Percentiles rank a stretch among this genome's conserved stretches.
Evolutionary conservation across 2,888 invertebrate species (phyloP).

Genomic region (Spodoptera picta): DNA sequence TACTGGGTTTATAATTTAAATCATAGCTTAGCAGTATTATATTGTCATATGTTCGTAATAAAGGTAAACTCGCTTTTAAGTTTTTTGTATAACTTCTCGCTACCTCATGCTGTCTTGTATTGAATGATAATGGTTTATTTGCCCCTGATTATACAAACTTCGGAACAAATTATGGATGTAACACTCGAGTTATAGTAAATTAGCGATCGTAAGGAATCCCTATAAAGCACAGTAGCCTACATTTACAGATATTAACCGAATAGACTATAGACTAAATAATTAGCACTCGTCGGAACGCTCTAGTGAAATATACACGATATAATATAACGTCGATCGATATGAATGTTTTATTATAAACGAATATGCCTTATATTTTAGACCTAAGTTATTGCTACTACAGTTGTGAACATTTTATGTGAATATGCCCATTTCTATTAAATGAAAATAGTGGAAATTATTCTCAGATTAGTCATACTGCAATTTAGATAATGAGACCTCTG

Average conservation of each 20-base stretch:
- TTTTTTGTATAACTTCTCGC: slow-evolving; percentile 70
- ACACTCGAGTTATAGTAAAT: slow-evolving; percentile 6
- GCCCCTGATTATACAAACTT: slow-evolving; percentile 20
- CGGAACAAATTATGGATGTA: slow-evolving; percentile 7
- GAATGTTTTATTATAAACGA: slow-evolving; percentile 41
- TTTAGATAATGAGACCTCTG: slow-evolving; percentile 24
- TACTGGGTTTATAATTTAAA: slow-evolving; percentile 59
- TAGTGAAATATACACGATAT: slow-evolving; percentile 66
- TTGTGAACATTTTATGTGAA: slow-evolving; percentile 48
- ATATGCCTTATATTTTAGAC: slow-evolving; percentile 63
- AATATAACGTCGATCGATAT: slow-evolving; percentile 53
- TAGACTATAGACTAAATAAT: slow-evolving; percentile 35
- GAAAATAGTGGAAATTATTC: slow-evolving; percentile 6
- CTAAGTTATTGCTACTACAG: slow-evolving; percentile 58
- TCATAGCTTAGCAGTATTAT: slow-evolving; percentile 84
- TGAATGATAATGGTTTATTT: slow-evolving; percentile 57
- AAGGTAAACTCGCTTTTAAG: slow-evolving; percentile 64
- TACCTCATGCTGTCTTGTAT: slow-evolving; percentile 81
- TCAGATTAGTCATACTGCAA: slow-evolving; percentile 24
- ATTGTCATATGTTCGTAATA: slow-evolving; percentile 67
- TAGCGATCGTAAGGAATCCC: slow-evolving; percentile 3
- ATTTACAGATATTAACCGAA: slow-evolving; percentile 44
- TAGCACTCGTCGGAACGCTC: slow-evolving; percentile 60
- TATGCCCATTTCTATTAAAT: slow-evolving; percentile 8
- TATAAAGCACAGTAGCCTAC: slow-evolving; percentile 4